These are phyloP conservation scores for Hyphantria cunea DNA, from an alignment of 1,140 invertebrate genomes.

Conservation along the genomic window DNA sequence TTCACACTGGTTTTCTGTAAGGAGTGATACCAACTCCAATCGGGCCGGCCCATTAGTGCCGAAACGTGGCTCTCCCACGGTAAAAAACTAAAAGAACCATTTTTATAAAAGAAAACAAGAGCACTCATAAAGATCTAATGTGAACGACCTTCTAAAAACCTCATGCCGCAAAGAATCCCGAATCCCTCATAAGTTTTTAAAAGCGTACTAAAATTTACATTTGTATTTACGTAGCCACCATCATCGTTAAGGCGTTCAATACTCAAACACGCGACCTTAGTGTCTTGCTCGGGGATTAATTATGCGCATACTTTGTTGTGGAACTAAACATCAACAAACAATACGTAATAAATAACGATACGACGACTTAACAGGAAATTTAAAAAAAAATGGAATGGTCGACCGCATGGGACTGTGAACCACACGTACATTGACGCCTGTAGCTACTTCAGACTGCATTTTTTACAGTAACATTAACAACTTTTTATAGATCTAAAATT, in stretches of 20 bases:
- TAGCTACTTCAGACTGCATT: too few relatives aligned
- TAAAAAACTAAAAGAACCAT: too few relatives aligned
- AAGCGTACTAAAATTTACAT: slow-evolving; percentile 16
- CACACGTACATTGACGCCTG: background rate
- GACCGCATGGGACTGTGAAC: slow-evolving; percentile 11
- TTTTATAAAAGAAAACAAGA: too few relatives aligned
- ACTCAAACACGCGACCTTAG: background rate
- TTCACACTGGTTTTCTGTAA: too few relatives aligned
- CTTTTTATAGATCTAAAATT: too few relatives aligned
- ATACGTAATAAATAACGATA: slow-evolving; percentile 29
- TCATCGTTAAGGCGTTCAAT: slow-evolving; percentile 10
- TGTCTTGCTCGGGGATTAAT: slow-evolving; percentile 16
- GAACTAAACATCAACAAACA: slow-evolving; percentile 9
- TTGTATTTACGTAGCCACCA: too few relatives aligned
- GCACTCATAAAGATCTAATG: background rate
- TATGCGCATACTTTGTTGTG: slow-evolving; percentile 23
- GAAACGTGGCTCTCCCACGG: too few relatives aligned
- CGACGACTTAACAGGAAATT: slow-evolving; percentile 24
- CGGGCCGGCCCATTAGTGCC: too few relatives aligned
- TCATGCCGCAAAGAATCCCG: background rate
- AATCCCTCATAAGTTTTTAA: slow-evolving; percentile 10
- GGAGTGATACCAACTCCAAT: too few relatives aligned
- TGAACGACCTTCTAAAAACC: background rate
- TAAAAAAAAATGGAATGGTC: slow-evolving; percentile 16
- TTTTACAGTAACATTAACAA: too few relatives aligned